Evolutionary conservation across 2,888 invertebrate genomes (phyloP).

Genomic region (Cerceris ruficornis): DNA sequence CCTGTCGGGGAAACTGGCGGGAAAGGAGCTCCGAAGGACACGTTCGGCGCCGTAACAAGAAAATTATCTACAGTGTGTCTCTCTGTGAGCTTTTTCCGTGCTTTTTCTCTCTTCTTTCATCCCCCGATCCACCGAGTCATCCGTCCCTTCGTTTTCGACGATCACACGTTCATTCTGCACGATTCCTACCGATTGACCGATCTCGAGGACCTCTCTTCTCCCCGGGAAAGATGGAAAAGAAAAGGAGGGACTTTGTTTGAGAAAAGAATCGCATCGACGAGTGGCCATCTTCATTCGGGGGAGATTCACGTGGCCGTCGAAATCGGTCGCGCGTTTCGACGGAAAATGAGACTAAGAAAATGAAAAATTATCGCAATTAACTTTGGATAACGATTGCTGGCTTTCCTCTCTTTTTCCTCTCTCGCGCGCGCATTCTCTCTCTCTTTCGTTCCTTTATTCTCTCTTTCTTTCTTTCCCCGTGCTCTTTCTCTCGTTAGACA

Average conservation of each 20-base stretch:
- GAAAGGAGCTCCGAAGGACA: constrained; percentile 36
- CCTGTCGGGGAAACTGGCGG: neutral
- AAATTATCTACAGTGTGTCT: constrained; percentile 74
- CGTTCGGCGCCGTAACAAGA: constrained; percentile 72
- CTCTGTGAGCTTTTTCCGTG: constrained; percentile 23
- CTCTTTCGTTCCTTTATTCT: neutral
- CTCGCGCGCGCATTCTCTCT: constrained; percentile 7
- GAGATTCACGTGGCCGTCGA: constrained; percentile 13
- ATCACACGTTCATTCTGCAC: neutral
- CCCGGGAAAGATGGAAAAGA: neutral
- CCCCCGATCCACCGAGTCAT: neutral
- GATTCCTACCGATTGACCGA: constrained; percentile 7
- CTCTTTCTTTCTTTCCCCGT: constrained; percentile 15
- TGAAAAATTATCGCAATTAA: constrained; percentile 43
- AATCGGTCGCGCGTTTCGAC: constrained; percentile 9
- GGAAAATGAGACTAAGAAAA: constrained; percentile 37
- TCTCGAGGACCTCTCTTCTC: constrained; percentile 16
- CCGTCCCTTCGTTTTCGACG: constrained; percentile 15
- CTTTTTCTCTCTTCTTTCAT: constrained; percentile 4
- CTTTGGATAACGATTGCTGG: constrained; percentile 50
- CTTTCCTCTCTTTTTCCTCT: constrained; percentile 8
- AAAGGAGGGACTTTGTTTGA: neutral
- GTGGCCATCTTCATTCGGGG: neutral
- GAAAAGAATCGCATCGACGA: neutral
- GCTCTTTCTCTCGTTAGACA: constrained; percentile 65